These are phyloP conservation scores for Azemiops feae DNA, from an alignment of 2,113 vertebrate species.

Conservation along the genomic window DNA sequence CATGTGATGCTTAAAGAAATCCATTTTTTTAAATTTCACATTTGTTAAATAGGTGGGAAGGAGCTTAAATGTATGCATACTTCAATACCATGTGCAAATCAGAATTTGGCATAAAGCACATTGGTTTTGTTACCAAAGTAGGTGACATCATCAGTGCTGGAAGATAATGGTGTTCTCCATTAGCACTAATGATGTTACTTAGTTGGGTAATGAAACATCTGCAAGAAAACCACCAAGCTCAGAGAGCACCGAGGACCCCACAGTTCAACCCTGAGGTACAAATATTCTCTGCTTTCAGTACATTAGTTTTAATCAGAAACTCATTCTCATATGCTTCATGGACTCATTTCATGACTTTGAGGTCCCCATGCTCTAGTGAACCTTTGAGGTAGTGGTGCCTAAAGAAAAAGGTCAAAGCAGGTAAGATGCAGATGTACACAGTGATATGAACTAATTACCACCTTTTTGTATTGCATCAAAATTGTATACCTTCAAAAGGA, in stretches of 20 bases:
- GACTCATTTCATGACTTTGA: background rate
- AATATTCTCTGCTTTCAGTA: background rate
- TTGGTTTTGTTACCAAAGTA: background rate
- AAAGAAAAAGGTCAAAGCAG: background rate
- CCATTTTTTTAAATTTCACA: background rate
- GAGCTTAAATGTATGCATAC: background rate
- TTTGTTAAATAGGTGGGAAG: background rate
- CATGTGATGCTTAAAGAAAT: background rate
- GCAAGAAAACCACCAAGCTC: background rate
- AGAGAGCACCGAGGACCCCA: background rate
- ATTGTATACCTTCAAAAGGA: background rate
- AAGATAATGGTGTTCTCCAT: background rate
- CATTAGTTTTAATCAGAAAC: background rate
- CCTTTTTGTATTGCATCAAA: background rate
- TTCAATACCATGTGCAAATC: background rate
- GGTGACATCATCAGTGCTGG: background rate
- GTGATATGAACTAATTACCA: background rate
- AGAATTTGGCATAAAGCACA: background rate
- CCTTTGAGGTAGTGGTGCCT: background rate
- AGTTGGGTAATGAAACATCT: background rate
- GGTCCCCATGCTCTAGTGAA: background rate
- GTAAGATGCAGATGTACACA: background rate
- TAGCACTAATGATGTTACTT: background rate
- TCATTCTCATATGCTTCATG: background rate
- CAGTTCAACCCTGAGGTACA: background rate